phyloP scores from a whole-genome alignment of 2,797 vertebrate genomes.

The Sus cebifrons region DNA sequence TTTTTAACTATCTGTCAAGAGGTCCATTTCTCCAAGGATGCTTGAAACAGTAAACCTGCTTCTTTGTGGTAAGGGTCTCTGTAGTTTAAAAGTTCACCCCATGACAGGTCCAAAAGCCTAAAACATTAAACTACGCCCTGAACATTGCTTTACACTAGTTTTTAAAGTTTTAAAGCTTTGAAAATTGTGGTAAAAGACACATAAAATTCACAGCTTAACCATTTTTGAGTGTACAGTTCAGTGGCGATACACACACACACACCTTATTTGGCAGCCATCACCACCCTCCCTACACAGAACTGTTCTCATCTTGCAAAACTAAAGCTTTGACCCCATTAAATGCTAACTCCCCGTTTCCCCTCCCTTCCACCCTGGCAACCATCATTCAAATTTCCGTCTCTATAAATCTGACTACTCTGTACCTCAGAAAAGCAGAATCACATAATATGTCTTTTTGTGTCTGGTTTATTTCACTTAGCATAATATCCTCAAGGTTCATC shows the following conservation, averaged over 20 bases:
- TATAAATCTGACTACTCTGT: no score
- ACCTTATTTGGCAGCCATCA: accelerated
- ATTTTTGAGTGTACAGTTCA: background rate
- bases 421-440: background rate
- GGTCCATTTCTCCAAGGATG: background rate
- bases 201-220: background rate
- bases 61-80: background rate
- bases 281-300: background rate
- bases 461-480: background rate
- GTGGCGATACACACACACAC: accelerated
- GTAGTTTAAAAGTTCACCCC: background rate
- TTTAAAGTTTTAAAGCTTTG: background rate
- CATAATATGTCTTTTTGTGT: accelerated
- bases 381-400: background rate
- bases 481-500: background rate
- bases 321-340: background rate
- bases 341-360: accelerated
- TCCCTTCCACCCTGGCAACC: accelerated
- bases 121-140: background rate
- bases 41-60: background rate
- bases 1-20: background rate
- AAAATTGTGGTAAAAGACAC: background rate
- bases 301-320: background rate
- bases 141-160: background rate
- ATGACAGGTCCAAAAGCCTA: background rate